Conservation (phyloP, 2,888 invertebrate genomes). For the Drosophila acutilabella region DNA sequence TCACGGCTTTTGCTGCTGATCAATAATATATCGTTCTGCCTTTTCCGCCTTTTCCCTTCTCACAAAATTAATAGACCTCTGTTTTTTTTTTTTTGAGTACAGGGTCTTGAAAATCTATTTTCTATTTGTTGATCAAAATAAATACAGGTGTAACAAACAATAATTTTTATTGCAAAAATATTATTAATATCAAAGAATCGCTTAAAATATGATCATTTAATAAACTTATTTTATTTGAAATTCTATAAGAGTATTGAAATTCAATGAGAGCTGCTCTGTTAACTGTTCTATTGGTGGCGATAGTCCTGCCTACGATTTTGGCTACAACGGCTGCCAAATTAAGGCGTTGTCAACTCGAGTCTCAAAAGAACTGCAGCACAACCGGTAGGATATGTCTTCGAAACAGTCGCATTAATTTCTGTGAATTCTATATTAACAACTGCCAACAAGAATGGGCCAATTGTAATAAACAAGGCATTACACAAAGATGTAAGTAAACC, state of each 20-base stretch:
- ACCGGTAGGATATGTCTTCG: constrained; percentile 26
- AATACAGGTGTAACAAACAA: constrained; percentile 15
- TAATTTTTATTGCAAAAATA: background rate
- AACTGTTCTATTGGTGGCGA: constrained; percentile 5
- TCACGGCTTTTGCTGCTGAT: no score
- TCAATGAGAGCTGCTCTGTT: constrained; percentile 39
- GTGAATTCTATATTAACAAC: constrained; percentile 30
- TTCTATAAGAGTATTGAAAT: constrained; percentile 30
- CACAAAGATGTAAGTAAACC: constrained; percentile 12
- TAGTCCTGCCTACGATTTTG: background rate
- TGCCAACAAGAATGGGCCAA: constrained; percentile 33
- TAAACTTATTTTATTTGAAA: background rate
- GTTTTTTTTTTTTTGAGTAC: no score
- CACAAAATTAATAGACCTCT: no score
- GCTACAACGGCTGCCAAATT: background rate
- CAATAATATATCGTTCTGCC: no score
- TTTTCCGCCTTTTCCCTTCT: no score
- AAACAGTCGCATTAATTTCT: constrained; percentile 42
- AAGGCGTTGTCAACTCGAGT: constrained; percentile 16
- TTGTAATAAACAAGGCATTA: constrained; percentile 15
- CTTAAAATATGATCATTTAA: background rate
- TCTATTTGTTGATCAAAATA: constrained; percentile 22
- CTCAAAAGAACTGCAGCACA: constrained; percentile 16
- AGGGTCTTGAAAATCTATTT: no score
- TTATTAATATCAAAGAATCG: background rate